Percentiles rank a stretch among this genome's conserved stretches.
Conservation (phyloP, 1,140 invertebrate species). For the Pemphigus obesinymphae region DNA sequence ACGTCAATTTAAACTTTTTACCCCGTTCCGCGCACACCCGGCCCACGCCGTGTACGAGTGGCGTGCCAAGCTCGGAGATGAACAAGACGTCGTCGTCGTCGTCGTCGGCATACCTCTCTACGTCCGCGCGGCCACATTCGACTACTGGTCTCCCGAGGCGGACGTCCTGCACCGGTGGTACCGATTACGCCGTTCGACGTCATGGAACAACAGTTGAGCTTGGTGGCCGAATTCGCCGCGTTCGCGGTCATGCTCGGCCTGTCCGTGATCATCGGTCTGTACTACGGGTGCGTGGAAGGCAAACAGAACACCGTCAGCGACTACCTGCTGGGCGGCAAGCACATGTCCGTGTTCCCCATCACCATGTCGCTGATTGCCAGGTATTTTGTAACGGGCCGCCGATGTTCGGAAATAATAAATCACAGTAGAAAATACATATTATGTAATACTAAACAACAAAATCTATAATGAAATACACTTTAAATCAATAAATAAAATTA, state of each 20-base stretch:
- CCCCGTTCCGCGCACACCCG: too few relatives aligned
- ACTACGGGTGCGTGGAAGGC: constrained; percentile 61
- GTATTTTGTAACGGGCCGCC: constrained; percentile 51
- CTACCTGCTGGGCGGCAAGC: constrained; percentile 67
- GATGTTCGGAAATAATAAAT: too few relatives aligned
- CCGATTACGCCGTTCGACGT: too few relatives aligned
- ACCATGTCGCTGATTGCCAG: constrained; percentile 77
- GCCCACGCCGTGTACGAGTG: too few relatives aligned
- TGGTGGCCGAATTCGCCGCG: constrained; percentile 56
- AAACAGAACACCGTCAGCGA: constrained; percentile 58
- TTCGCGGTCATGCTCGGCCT: constrained; percentile 59
- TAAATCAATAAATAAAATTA: too few relatives aligned
- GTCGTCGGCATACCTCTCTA: not conserved
- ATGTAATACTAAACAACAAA: too few relatives aligned
- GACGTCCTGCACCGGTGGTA: not conserved
- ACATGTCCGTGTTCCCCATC: constrained; percentile 70
- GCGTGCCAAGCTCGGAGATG: too few relatives aligned
- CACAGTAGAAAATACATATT: too few relatives aligned
- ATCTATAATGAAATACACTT: too few relatives aligned
- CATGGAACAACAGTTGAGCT: not conserved
- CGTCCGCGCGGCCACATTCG: not conserved
- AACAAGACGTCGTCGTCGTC: not conserved
- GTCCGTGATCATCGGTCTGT: constrained; percentile 63
- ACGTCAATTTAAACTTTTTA: too few relatives aligned
- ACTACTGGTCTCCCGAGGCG: too few relatives aligned